Conservation (phyloP, 2,797 vertebrate species). For the Hippoglossus hippoglossus region DNA sequence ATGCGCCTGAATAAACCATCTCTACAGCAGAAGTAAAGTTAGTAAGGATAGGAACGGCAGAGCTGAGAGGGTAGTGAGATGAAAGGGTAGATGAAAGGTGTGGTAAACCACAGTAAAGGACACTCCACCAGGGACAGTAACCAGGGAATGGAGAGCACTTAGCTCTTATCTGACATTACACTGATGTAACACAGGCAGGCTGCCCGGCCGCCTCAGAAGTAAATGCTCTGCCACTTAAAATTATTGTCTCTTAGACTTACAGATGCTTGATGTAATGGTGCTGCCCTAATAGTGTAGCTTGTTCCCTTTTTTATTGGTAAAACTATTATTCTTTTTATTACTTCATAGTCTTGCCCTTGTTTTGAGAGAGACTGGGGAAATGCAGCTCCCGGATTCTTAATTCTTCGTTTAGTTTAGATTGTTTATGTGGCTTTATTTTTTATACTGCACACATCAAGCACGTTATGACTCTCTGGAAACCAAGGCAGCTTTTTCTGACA, state of each 20-base stretch:
- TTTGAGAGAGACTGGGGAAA: no score
- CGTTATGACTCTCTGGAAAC: not conserved
- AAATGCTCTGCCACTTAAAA: slow-evolving; percentile 40
- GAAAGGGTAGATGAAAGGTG: slow-evolving; percentile 72
- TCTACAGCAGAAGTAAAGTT: slow-evolving; percentile 33
- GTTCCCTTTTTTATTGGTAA: not conserved
- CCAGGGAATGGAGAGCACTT: slow-evolving; percentile 62
- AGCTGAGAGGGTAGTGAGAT: slow-evolving; percentile 54
- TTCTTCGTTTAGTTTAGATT: no score
- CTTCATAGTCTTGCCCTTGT: no score
- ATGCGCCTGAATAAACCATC: slow-evolving; percentile 6
- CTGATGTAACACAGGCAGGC: slow-evolving; percentile 52
- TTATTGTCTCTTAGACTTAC: slow-evolving; percentile 28
- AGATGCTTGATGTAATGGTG: not conserved
- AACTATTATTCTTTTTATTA: not conserved
- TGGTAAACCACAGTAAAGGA: slow-evolving; percentile 67
- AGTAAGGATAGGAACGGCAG: slow-evolving; percentile 26
- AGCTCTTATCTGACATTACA: slow-evolving; percentile 53
- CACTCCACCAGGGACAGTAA: slow-evolving; percentile 60
- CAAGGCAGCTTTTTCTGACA: not conserved
- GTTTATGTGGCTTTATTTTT: not conserved
- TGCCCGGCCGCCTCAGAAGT: slow-evolving; percentile 32
- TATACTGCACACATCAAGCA: not conserved
- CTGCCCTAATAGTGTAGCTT: not conserved
- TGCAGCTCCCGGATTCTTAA: no score